These are phyloP conservation scores for Metridium senile DNA, from an alignment of 92 coral and sea anemone genomes.

Conservation along the genomic window DNA sequence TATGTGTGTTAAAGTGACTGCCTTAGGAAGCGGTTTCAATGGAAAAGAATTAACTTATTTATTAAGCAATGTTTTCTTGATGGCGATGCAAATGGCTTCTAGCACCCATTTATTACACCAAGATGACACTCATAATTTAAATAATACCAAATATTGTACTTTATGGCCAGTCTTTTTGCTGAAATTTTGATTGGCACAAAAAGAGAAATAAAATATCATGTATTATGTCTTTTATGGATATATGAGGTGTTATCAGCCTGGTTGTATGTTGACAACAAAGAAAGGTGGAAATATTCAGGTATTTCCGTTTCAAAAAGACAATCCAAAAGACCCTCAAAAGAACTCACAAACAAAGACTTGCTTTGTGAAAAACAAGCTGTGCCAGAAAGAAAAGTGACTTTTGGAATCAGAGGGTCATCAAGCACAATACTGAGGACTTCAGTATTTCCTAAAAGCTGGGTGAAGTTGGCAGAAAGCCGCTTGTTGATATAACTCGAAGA, in stretches of 20 bases:
- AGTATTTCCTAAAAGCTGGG: conserved; percentile 37
- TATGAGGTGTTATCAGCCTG: conserved; percentile 43
- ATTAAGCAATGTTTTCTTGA: no score
- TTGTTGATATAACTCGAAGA: conserved; percentile 41
- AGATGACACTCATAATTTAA: no score
- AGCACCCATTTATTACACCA: no score
- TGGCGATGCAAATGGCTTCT: no score
- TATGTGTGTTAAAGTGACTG: no score
- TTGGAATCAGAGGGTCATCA: conserved; percentile 51
- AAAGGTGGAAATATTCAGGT: conserved; percentile 51
- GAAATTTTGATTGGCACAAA: no score
- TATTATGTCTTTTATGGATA: conserved; percentile 54
- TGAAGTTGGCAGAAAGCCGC: conserved; percentile 63
- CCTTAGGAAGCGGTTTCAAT: no score
- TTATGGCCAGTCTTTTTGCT: no score
- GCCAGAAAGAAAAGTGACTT: conserved; percentile 2
- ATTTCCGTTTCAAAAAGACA: conserved; percentile 36
- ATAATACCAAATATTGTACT: no score
- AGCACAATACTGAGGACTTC: conserved; percentile 20
- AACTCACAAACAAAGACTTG: conserved; percentile 29
- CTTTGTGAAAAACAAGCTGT: conserved; percentile 41
- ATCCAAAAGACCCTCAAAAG: conserved; percentile 51
- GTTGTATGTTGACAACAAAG: conserved; percentile 34
- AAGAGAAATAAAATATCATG: no score
- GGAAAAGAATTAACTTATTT: no score